Percentiles rank a stretch among this genome's conserved stretches.
Conservation (phyloP, 2,113 vertebrate species). For the Semnornis frantzii region DNA sequence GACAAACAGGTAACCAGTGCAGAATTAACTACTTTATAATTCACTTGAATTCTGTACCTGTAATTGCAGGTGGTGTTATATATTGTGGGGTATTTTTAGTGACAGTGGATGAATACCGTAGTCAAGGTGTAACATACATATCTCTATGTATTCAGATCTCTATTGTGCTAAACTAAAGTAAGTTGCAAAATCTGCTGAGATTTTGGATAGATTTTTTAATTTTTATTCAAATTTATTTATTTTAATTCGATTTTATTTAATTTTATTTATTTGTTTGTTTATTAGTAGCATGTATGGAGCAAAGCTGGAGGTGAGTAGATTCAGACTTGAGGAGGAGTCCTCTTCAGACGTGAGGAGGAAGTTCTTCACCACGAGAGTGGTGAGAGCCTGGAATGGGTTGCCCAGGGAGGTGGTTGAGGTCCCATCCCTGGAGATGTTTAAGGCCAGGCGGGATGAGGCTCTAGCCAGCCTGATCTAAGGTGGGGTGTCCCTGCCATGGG, state of each 20-base stretch:
- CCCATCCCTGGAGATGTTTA: too few relatives aligned
- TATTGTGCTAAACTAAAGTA: neutral
- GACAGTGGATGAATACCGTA: neutral
- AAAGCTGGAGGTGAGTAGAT: too few relatives aligned
- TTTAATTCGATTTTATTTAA: too few relatives aligned
- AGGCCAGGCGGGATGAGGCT: too few relatives aligned
- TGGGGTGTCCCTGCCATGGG: too few relatives aligned
- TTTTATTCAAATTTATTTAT: neutral
- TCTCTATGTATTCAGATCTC: neutral
- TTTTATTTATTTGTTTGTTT: too few relatives aligned
- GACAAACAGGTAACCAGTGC: neutral
- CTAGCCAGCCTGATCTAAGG: too few relatives aligned
- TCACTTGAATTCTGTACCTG: neutral
- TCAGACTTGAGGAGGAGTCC: too few relatives aligned
- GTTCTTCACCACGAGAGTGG: too few relatives aligned
- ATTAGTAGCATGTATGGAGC: neutral
- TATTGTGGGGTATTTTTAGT: neutral
- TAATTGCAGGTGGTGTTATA: neutral
- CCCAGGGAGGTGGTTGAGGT: too few relatives aligned
- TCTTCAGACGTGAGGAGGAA: too few relatives aligned
- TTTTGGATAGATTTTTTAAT: neutral
- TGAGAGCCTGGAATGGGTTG: too few relatives aligned
- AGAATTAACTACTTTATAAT: neutral
- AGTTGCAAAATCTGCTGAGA: neutral
- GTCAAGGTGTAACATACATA: neutral